Conservation (phyloP, 2,113 vertebrate genomes). For the Anas platyrhynchos region DNA sequence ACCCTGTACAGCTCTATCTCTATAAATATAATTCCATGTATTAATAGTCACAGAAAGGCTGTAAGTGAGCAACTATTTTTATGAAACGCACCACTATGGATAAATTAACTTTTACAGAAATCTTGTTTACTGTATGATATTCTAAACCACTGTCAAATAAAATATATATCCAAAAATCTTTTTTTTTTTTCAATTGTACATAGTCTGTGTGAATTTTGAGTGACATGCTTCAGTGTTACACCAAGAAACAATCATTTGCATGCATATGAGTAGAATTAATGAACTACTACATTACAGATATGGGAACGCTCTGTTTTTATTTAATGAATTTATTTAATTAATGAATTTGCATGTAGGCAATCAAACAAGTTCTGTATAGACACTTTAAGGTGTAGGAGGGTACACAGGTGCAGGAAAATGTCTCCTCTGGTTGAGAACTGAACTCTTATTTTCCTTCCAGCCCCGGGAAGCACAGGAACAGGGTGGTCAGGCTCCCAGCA, state of each 20-base stretch:
- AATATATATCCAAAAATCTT: conserved; percentile 91
- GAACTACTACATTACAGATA: neutral
- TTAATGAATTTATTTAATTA: neutral
- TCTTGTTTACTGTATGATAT: conserved; percentile 99
- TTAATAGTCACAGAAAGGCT: conserved; percentile 98
- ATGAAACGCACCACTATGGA: conserved; percentile 98
- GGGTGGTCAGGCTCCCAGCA: neutral
- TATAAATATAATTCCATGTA: conserved; percentile 98
- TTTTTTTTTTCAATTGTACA: conserved; percentile 72
- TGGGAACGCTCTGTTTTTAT: neutral
- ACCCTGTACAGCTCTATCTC: conserved; percentile 97
- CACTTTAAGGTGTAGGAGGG: neutral
- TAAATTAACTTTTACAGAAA: conserved; percentile 99
- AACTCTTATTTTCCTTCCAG: neutral
- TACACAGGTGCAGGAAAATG: neutral
- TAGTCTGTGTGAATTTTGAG: conserved; percentile 63
- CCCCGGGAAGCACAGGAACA: neutral
- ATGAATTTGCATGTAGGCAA: neutral
- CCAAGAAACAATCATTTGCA: neutral
- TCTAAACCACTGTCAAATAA: conserved; percentile 99
- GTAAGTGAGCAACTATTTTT: conserved; percentile 99
- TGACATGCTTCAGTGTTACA: neutral
- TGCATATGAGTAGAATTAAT: neutral
- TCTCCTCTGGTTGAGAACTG: neutral
- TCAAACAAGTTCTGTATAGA: neutral